These are phyloP conservation scores for Parnassius orleans DNA, from an alignment of 2,888 invertebrate species.

Conservation along the genomic window DNA sequence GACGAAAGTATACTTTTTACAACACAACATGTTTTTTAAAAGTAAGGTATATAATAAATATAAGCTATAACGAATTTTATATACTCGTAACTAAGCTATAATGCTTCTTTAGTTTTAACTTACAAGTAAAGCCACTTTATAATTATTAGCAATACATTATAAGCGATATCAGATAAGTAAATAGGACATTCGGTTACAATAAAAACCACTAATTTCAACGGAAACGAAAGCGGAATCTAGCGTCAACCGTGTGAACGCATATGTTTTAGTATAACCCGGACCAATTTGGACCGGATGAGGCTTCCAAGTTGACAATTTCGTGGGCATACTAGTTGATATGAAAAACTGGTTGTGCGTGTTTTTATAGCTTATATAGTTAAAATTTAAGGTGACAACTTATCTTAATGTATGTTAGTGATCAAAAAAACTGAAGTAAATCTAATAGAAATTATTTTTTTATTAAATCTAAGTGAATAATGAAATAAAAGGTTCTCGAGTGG, in stretches of 20 bases:
- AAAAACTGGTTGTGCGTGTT: too few relatives aligned
- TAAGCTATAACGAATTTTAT: neutral
- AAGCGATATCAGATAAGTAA: neutral
- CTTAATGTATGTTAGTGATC: too few relatives aligned
- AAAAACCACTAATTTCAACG: constrained; percentile 2
- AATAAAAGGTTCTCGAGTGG: too few relatives aligned
- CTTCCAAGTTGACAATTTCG: constrained; percentile 25
- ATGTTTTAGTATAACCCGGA: constrained; percentile 4
- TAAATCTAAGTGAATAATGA: too few relatives aligned
- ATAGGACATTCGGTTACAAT: constrained; percentile 7
- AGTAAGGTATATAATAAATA: neutral
- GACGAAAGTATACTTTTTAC: too few relatives aligned
- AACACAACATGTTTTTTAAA: neutral
- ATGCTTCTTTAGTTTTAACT: neutral
- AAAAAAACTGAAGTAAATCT: too few relatives aligned
- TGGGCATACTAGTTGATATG: constrained; percentile 7
- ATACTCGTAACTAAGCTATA: neutral
- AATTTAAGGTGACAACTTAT: too few relatives aligned
- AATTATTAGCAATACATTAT: neutral
- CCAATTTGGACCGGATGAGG: constrained; percentile 22
- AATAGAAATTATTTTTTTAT: too few relatives aligned
- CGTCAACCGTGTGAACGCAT: constrained; percentile 22
- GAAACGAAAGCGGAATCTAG: constrained; percentile 19
- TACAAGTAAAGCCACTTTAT: constrained; percentile 15
- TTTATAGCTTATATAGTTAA: too few relatives aligned